Evolutionary conservation across 2,888 invertebrate species (phyloP).

Genomic region (Hydropsyche betteni): DNA sequence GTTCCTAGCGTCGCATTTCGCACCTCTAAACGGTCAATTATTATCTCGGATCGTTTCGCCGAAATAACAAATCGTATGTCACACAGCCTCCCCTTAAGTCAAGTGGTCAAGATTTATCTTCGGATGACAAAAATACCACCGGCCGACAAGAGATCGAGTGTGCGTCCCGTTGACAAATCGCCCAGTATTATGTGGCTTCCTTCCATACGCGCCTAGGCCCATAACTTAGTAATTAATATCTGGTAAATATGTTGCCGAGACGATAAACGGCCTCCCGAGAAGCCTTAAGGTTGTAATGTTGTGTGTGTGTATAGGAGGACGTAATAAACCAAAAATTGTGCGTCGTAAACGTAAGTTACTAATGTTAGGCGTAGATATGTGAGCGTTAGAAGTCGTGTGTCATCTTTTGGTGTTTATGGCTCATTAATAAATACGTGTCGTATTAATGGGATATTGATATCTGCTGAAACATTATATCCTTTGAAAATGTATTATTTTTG

Average conservation of each 20-base stretch:
- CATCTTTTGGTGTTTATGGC: too few relatives aligned
- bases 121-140: constrained; percentile 36
- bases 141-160: constrained; percentile 30
- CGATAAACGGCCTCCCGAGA: neutral
- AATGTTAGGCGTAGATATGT: too few relatives aligned
- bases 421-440: too few relatives aligned
- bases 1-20: too few relatives aligned
- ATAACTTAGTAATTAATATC: constrained; percentile 39
- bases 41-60: constrained; percentile 37
- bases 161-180: constrained; percentile 32
- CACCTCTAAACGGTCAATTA: neutral
- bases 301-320: too few relatives aligned
- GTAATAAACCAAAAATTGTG: too few relatives aligned
- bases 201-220: constrained; percentile 12
- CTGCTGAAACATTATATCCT: too few relatives aligned
- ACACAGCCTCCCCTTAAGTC: constrained; percentile 32
- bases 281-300: too few relatives aligned
- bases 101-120: constrained; percentile 40
- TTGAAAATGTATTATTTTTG: too few relatives aligned
- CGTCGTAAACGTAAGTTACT: too few relatives aligned
- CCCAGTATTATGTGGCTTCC: constrained; percentile 9
- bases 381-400: too few relatives aligned
- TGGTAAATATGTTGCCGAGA: constrained; percentile 27
- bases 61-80: constrained; percentile 44
- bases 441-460: too few relatives aligned